Evolutionary conservation across 2,797 vertebrate genomes (phyloP), one percentile per base, ranked within the genome.

Genomic region (Ptychobarbus kaznakovi): DNA sequence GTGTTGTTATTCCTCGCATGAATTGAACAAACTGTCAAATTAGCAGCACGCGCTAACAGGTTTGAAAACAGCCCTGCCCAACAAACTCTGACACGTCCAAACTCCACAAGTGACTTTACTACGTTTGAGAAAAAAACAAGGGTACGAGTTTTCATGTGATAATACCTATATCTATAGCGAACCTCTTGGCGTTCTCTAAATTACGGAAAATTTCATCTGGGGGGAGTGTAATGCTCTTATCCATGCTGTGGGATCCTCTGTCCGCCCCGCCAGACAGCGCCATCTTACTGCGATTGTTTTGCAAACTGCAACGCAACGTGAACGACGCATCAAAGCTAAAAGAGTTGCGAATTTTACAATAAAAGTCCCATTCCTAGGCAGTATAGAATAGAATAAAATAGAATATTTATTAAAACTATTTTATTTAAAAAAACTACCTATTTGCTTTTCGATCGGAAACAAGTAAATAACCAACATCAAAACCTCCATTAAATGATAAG

Each of bases 91-190:
- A 9, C 44, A 20, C 32, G 69, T 80, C 61, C 42, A 53, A 81
- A 78, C 84, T 77, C 63, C 61, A 86, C 88, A 91, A 84, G 75
- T 83, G 66, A 78, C n/a, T 66, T 10, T 51, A 49, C 28, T 7
- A 28, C 58, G 28, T 40, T 25, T 8, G 68, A 56, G 81, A 72
- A 32, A 38, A 66, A 28, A 70, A 12, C 9, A 81, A 84, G 74
- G 22, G 0, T 16, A 9, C 0, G 42, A 6, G 42, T 80, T 53
- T 49, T 25, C 46, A 78, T 46, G 44, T 77, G 35, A 63, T 83
- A 82, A 87, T 95, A 99, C 98, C 98, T 95, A 99, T 99, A 90
- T 99, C 97, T 90, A 99, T 99, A 80, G 98, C 98, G 94, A 99
- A 99, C 87, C 97, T 96, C 93, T 99, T 99, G 82, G 97, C 98